Base-by-base conservation (phyloP, 2,888 invertebrate genomes). In the Polymixis lichenea region DNA sequence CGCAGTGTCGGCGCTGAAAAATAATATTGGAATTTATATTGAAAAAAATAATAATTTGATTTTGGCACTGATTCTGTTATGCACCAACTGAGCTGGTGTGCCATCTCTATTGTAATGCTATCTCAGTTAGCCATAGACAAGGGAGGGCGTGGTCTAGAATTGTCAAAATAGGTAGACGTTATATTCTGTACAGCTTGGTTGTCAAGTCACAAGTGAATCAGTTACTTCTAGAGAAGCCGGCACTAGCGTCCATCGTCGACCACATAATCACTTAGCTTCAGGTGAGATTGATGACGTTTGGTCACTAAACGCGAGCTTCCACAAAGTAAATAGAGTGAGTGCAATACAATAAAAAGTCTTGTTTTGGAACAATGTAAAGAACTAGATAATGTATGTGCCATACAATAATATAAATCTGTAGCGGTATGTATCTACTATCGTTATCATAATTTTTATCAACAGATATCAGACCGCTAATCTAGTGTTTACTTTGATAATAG, bases 381-480 rank as follows among this genome's bases (percentile, higher is more conserved):
- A 55, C 22, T 28, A 64, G 49, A 53, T 55, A 51, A 53, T 43
- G 28, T 15, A 7, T 13, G 58, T 49, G 46, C n/a, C 58, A 15
- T 32, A 70, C 62, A 81, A 64, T 68, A 61, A 49, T 70, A 81
- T 56, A 80, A 81, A 83, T 81, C 77, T 56, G 72, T 73, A 38
- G 49, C 38, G 66, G 17, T 28, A 15, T 43, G 49, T 55, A 7
- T 58, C 11, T 43, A 11, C 4, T 58, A 13, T 60, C 38, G 46
- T 6, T 83, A 85, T 82, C 85, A n/a, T 19, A 19, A 19, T 61
- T 56, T 56, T 66, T 85, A 76, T 85, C 82, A 19, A 15, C 22
- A 49, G 68, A 56, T 82, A 82, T 65, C 71, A 11, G 49, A 0
- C 62, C 62, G 69, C 38, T 82, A 72, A 85, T 81, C 85, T 83